Evolutionary conservation across 2,888 invertebrate genomes (phyloP), one percentile per base, ranked within the genome.

Genomic region (Pasiphila rectangulata): DNA sequence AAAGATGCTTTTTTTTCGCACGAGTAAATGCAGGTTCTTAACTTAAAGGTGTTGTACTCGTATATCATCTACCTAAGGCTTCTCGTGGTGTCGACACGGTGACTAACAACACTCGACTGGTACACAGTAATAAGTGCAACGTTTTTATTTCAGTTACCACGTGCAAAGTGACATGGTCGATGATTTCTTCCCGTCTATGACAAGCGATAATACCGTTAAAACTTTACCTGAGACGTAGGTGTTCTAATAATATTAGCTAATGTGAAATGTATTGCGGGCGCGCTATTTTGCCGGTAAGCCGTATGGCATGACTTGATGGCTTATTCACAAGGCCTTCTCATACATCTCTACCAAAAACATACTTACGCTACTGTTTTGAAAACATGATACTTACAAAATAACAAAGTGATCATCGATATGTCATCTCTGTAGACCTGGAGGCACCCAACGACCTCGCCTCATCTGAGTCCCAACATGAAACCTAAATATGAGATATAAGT

Each of bases 121-220:
- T 63, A 63, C 64, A 55, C 41, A 58, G 56, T 72, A 70, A 64
- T 69, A 52, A 65, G 66, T 64, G 60, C 64, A 40, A 51, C 75
- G 84, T 90, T 92, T 90, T 91, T 92, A 91, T 94, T 94, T 87
- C 94, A 96, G 96, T 91, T 96, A 96, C 92, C 91, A 94, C 90
- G 95, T 95, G 91, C 96, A 96, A 91, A 95, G 95, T 91, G 92
- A 94, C 92, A 94, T 94, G 90, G 95, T 96, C 90, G 95, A 96
- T 93, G 96, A 96, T 90, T 93, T 96, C 87, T 96, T 96, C 91
- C 96, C 96, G 66, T 73, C 77, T 70, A 56, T 72, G 73, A 81
- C 78, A 73, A 63, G 75, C 69, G 78, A 83, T 81, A 92, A 91
- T 72, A 82, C 91, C 71, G 69, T 79, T 66, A 68, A 70, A 79